Evolutionary conservation across 2,113 vertebrate genomes (phyloP).

Genomic region (Australoheros scitulus): DNA sequence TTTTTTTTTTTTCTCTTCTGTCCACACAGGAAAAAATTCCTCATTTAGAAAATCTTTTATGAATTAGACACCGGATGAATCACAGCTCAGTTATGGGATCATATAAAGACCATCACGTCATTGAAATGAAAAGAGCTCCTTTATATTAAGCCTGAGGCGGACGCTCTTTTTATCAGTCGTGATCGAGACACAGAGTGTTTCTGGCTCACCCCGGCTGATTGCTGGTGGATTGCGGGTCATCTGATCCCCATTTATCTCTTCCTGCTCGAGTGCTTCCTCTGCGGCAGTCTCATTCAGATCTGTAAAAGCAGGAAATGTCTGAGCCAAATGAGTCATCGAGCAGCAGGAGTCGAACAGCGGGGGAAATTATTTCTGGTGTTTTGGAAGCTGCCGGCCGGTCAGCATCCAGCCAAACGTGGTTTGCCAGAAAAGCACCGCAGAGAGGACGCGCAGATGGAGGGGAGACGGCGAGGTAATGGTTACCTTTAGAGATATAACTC

Average conservation of each 20-base stretch:
- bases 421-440: background rate
- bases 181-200: background rate
- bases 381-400: background rate
- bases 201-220: constrained; percentile 18
- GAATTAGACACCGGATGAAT: background rate
- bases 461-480: background rate
- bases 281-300: constrained; percentile 21
- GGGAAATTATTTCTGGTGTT: constrained; percentile 28
- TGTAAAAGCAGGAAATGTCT: constrained; percentile 23
- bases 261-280: constrained; percentile 19
- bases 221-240: constrained; percentile 23
- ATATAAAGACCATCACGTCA: accelerated
- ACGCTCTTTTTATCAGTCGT: background rate
- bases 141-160: background rate
- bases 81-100: background rate
- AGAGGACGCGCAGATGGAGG: background rate
- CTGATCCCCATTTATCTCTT: constrained; percentile 7
- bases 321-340: constrained; percentile 51
- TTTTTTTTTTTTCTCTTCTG: background rate
- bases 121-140: background rate
- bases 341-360: constrained; percentile 22
- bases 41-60: background rate
- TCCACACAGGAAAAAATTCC: background rate
- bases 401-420: constrained; percentile 11
- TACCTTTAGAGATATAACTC: constrained; percentile 21